These are phyloP conservation scores for Pipistrellus pipistrellus DNA, from an alignment of 2,797 vertebrate species.

Conservation along the genomic window DNA sequence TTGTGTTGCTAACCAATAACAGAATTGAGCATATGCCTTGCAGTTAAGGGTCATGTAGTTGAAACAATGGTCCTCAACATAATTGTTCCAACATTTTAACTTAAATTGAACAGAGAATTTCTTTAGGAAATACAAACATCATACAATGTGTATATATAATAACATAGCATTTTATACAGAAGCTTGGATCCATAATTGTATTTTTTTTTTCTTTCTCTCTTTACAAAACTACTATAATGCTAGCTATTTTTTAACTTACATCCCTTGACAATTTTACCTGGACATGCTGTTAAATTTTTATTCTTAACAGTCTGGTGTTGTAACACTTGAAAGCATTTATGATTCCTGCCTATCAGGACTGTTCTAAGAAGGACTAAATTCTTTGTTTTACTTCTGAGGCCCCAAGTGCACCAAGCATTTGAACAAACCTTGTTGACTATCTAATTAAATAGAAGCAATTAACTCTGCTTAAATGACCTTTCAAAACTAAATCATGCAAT, in stretches of 20 bases:
- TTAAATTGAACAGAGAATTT: slow-evolving; percentile 18
- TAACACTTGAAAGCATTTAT: neutral
- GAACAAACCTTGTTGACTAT: slow-evolving; percentile 18
- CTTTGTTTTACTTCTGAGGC: slow-evolving; percentile 30
- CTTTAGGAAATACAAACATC: neutral
- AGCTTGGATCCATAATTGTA: neutral
- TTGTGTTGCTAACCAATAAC: neutral
- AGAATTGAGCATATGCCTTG: neutral
- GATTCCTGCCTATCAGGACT: neutral
- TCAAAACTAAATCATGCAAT: slow-evolving; percentile 44
- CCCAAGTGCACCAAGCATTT: slow-evolving; percentile 17
- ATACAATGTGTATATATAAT: neutral
- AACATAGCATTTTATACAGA: slow-evolving; percentile 13
- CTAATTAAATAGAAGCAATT: slow-evolving; percentile 58
- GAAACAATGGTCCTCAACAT: neutral
- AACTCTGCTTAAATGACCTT: slow-evolving; percentile 59
- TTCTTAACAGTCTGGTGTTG: neutral
- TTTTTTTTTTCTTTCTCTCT: slow-evolving; percentile 18
- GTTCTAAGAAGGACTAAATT: slow-evolving; percentile 22
- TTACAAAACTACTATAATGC: neutral
- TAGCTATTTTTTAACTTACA: neutral
- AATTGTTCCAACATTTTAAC: slow-evolving; percentile 24
- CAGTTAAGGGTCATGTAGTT: neutral
- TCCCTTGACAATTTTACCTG: neutral
- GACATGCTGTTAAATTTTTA: neutral